Conservation (phyloP, 2,113 vertebrate species). For the Prolemur simus region DNA sequence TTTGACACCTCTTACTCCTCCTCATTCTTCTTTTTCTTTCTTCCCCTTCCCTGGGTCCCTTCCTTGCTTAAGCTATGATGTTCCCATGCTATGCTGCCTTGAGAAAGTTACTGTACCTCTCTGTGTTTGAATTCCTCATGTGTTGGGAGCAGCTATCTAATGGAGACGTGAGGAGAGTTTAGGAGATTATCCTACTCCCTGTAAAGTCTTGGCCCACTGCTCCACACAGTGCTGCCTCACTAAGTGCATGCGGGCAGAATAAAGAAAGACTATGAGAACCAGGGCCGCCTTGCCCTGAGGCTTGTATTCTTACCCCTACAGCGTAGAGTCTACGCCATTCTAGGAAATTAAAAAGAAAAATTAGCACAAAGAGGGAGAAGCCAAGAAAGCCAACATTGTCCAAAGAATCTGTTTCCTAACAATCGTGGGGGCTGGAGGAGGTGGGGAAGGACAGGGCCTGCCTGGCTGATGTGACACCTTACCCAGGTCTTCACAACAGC, state of each 20-base stretch:
- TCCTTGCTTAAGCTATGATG: neutral
- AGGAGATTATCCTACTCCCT: neutral
- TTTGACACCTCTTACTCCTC: neutral
- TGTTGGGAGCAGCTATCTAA: neutral
- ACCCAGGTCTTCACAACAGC: neutral
- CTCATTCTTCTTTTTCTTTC: neutral
- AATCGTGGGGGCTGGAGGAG: neutral
- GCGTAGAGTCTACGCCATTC: neutral
- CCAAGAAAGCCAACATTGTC: neutral
- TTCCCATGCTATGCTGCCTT: neutral
- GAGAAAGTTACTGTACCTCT: neutral
- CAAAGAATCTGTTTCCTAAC: neutral
- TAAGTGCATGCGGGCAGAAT: too few species aligned
- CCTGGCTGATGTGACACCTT: neutral
- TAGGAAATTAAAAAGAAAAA: constrained; percentile 2
- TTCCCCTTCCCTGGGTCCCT: neutral
- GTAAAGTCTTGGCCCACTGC: neutral
- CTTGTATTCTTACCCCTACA: too few species aligned
- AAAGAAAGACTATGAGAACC: neutral
- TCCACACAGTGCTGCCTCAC: neutral
- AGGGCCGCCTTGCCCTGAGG: neutral
- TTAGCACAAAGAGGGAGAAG: neutral
- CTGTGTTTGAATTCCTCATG: neutral
- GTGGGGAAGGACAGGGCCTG: neutral
- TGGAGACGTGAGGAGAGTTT: neutral